Percentiles rank a stretch among this genome's conserved stretches.
Evolutionary conservation across 2,113 vertebrate genomes (phyloP).

Genomic region (Elaphurus davidianus): DNA sequence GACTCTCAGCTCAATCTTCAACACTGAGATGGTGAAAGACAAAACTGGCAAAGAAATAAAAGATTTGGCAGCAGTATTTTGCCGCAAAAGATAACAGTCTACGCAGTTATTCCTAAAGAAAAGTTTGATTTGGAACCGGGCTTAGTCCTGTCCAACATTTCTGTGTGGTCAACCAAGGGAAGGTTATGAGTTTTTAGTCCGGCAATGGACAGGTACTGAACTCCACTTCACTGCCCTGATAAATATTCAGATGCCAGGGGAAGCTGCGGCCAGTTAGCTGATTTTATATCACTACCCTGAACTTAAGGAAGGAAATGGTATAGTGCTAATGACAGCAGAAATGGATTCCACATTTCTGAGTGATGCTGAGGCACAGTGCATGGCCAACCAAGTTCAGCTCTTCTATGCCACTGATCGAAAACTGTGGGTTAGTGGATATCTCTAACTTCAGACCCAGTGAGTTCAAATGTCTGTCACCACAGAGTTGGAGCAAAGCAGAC

Average conservation of each 20-base stretch:
- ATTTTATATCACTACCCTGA: constrained; percentile 94
- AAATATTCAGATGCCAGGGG: constrained; percentile 92
- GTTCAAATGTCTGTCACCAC: constrained; percentile 94
- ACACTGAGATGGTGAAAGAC: constrained; percentile 90
- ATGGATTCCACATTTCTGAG: constrained; percentile 87
- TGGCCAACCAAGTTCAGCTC: constrained; percentile 95
- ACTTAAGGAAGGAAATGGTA: constrained; percentile 90
- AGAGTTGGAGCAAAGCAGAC: constrained; percentile 90
- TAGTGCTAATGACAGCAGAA: constrained; percentile 96
- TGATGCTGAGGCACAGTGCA: constrained; percentile 92
- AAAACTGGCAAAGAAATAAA: constrained; percentile 90
- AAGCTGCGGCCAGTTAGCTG: constrained; percentile 91
- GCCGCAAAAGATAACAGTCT: not conserved
- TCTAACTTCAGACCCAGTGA: constrained; percentile 92
- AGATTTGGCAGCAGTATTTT: constrained; percentile 66
- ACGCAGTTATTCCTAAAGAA: not conserved
- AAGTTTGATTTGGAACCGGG: not conserved
- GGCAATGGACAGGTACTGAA: constrained; percentile 91
- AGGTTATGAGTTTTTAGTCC: constrained; percentile 96
- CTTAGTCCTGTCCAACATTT: constrained; percentile 74
- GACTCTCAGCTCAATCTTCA: constrained; percentile 91
- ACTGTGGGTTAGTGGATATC: constrained; percentile 86
- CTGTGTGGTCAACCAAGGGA: constrained; percentile 93
- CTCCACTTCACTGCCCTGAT: constrained; percentile 96
- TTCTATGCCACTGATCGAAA: constrained; percentile 90